phyloP scores from a whole-genome alignment of 2,797 vertebrate species.

The Alauda arvensis region DNA sequence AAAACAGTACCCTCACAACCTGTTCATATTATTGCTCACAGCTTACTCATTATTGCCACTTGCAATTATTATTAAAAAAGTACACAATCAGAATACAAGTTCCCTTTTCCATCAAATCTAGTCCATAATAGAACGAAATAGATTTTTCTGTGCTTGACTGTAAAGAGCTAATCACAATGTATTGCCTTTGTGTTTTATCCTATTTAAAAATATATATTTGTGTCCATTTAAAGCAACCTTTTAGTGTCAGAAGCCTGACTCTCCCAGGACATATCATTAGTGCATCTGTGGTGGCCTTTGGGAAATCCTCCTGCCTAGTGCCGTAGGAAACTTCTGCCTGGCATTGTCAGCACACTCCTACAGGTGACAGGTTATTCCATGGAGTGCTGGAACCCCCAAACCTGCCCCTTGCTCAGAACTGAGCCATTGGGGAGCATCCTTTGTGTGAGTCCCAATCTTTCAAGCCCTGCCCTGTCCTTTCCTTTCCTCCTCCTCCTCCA shows the following conservation, averaged over 20 bases:
- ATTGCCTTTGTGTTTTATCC: slow-evolving; percentile 69
- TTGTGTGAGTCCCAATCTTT: background rate
- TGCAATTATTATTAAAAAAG: slow-evolving; percentile 57
- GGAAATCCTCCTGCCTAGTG: slow-evolving; percentile 41
- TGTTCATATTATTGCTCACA: slow-evolving; percentile 72
- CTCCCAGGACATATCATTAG: slow-evolving; percentile 51
- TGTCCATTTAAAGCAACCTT: slow-evolving; percentile 62
- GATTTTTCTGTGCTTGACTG: slow-evolving; percentile 49
- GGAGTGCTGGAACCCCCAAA: background rate
- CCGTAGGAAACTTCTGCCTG: slow-evolving; percentile 13
- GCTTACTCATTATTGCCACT: slow-evolving; percentile 74
- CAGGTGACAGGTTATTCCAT: background rate
- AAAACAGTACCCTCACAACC: slow-evolving; percentile 49
- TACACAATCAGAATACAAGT: slow-evolving; percentile 52
- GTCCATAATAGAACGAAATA: slow-evolving; percentile 36
- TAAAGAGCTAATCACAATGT: slow-evolving; percentile 66
- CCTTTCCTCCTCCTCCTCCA: background rate
- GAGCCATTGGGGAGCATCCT: background rate
- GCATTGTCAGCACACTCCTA: background rate
- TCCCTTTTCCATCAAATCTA: slow-evolving; percentile 67
- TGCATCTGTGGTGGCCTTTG: slow-evolving; percentile 47
- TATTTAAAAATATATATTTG: slow-evolving; percentile 69
- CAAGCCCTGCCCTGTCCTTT: background rate
- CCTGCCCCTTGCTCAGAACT: background rate
- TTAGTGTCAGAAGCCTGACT: slow-evolving; percentile 53